Evolutionary conservation across 2,797 vertebrate genomes (phyloP), one percentile per base, ranked within the genome.

Genomic region (Alosa sapidissima): DNA sequence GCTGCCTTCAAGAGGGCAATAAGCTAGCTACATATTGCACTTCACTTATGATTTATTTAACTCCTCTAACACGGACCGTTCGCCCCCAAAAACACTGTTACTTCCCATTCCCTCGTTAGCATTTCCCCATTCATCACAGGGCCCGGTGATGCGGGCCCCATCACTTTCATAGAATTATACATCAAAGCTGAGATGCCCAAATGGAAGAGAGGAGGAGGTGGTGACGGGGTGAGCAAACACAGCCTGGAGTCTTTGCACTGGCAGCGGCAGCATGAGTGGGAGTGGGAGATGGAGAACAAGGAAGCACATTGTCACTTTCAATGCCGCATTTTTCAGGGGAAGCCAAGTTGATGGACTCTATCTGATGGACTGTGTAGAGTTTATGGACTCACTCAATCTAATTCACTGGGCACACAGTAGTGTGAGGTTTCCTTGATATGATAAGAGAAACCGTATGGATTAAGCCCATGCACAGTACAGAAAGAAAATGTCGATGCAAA

Each of bases 31-130:
- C 60, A 19, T 24, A 65, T n/a, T 75, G 72, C 55, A 68, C 21
- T 78, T 52, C 82, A 13, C 55, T 24, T 68, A 33, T 72, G 62
- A 84, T 84, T 84, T 49, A 83, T 83, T 65, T 72, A 83, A 62
- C 68, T 16, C 47, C 36, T 84, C 47, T 84, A 72, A 60, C 82
- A 68, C 41, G 10, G 33, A 62, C 9, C 55, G 55, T 83, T 4
- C 41, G n/a, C 14, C 47, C 60, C 82, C 60, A 21, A n/a, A 72
- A 68, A 45, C 24, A 68, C 45, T 24, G 58, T 68, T 19, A 36
- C 65, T 36, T 41, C 33, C 65, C 11, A 72, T 72, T 14, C 65
- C 24, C 65, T 68, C 5, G 0, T 5, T 36, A 72, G 65, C 65
- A 36, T 68, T 68, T 36, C 28, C 62, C 62, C 62, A 36, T 68